Percentiles rank a stretch among this genome's conserved stretches.
Evolutionary conservation across 2,888 invertebrate species (phyloP).

Genomic region (Auanema freiburgensis): DNA sequence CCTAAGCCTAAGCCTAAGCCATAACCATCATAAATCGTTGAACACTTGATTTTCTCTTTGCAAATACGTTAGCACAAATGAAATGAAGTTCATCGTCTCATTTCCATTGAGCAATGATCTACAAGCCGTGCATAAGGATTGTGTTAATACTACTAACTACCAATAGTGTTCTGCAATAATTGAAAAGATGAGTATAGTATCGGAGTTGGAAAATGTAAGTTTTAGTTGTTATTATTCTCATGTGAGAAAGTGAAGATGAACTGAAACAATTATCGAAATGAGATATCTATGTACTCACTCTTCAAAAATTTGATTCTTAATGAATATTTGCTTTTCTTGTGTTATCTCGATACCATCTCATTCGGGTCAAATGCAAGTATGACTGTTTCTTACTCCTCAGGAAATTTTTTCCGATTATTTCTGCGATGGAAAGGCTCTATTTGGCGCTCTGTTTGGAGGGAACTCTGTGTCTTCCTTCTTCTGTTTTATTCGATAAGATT

Average conservation of each 20-base stretch:
- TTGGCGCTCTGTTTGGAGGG: conserved; percentile 46
- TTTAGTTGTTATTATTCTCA: no score
- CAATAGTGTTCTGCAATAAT: no score
- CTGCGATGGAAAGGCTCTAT: conserved; percentile 54
- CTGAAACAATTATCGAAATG: neutral
- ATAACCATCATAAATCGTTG: neutral
- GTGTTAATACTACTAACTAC: no score
- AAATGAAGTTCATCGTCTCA: no score
- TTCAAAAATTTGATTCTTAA: neutral
- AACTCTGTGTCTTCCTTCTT: conserved; percentile 38
- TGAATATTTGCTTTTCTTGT: neutral
- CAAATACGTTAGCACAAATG: no score
- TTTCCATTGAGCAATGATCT: no score
- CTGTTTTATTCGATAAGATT: conserved; percentile 43
- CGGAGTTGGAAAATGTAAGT: no score
- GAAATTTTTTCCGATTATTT: conserved; percentile 44
- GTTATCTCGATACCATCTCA: neutral
- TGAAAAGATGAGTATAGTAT: no score
- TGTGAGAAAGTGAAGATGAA: no score
- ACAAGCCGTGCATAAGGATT: no score
- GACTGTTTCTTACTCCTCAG: conserved; percentile 50
- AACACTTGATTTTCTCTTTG: no score
- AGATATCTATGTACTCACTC: neutral
- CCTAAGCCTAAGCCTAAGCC: conserved; percentile 4
- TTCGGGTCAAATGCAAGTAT: conserved; percentile 16